phyloP scores from a whole-genome alignment of 2,113 vertebrate species.

The Motacilla tschutschensis region DNA sequence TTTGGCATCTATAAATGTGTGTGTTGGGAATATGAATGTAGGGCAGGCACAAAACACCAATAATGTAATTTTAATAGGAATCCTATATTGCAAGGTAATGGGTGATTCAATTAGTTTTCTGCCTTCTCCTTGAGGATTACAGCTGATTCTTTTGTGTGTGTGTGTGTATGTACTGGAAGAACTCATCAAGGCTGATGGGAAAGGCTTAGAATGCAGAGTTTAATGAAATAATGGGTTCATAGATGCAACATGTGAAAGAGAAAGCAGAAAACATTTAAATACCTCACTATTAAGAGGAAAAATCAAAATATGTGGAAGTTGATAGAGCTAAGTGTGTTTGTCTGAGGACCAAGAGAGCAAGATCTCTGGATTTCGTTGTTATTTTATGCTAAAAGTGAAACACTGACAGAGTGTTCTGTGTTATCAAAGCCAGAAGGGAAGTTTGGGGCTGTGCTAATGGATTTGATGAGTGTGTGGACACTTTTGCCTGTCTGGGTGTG shows the following conservation, averaged over 20 bases:
- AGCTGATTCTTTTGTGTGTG: neutral
- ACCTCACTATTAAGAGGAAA: neutral
- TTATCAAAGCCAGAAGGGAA: neutral
- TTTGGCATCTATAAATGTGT: neutral
- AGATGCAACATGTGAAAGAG: neutral
- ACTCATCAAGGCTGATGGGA: neutral
- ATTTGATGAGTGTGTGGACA: neutral
- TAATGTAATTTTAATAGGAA: neutral
- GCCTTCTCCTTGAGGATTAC: neutral
- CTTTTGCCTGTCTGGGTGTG: neutral
- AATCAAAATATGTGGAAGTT: neutral
- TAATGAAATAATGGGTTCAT: neutral
- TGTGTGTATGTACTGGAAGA: neutral
- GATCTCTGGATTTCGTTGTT: neutral
- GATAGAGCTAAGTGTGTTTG: neutral
- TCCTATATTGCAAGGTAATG: neutral
- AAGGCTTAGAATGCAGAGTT: neutral
- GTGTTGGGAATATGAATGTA: neutral
- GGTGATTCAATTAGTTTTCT: neutral
- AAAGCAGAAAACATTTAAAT: neutral
- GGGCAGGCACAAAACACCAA: neutral
- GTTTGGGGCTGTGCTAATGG: neutral
- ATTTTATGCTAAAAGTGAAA: neutral
- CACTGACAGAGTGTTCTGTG: neutral
- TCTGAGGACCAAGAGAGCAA: neutral